Conservation (phyloP, 2,113 vertebrate genomes). For the Stegastes partitus region DNA sequence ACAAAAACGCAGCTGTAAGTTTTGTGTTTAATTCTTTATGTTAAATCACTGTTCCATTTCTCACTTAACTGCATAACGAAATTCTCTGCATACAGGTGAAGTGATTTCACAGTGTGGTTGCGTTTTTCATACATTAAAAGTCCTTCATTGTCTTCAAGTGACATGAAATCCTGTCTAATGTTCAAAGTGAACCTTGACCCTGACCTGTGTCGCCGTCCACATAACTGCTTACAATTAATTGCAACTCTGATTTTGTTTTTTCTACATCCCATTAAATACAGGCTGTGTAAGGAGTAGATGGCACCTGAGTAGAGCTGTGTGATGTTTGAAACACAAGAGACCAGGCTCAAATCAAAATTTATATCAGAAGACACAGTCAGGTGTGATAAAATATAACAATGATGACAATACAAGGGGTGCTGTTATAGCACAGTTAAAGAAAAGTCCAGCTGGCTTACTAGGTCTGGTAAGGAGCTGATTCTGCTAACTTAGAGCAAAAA, state of each 20-base stretch:
- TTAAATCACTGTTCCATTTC: no score
- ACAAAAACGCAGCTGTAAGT: no score
- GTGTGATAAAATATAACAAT: background rate
- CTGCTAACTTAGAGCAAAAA: background rate
- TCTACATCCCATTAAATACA: conserved; percentile 32
- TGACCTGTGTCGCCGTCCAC: background rate
- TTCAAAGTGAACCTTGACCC: no score
- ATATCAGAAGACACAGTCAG: conserved; percentile 1
- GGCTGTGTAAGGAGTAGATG: conserved; percentile 5
- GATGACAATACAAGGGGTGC: background rate
- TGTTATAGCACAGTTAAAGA: background rate
- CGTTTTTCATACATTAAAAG: no score
- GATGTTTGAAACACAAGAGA: conserved; percentile 22
- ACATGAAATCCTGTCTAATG: no score
- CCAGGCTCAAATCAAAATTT: conserved; percentile 7
- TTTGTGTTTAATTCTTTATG: no score
- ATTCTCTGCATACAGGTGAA: no score
- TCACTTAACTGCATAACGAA: no score
- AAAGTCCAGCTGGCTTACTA: background rate
- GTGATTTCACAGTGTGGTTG: no score
- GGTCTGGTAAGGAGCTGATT: background rate
- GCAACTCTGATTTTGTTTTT: background rate
- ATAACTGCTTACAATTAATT: conserved; percentile 3
- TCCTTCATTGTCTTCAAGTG: no score
- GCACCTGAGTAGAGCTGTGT: conserved; percentile 4